Base-by-base conservation (phyloP, 2,113 vertebrate genomes). In the Argyrosomus japonicus region DNA sequence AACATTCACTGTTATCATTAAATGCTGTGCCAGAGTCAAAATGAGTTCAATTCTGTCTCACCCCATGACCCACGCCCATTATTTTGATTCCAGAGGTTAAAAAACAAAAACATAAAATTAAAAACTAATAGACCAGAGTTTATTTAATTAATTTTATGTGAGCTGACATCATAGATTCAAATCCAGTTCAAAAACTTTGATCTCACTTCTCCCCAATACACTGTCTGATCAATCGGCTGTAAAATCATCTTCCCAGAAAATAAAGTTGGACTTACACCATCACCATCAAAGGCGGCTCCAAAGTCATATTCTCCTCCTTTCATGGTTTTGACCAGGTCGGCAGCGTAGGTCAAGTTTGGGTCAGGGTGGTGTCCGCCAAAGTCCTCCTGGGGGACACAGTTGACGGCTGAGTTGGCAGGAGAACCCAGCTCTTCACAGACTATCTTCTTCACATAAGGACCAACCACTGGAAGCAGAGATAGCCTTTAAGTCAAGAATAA, bases 281-380 rank as follows among this genome's bases (percentile, higher is more conserved):
- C 98, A 75, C 98, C 98, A 88, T 99, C 98, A 86, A 99, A 99
- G 73, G 98, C 98, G 21, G 98, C 98, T 88, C 98, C 98, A 11
- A 99, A 97, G 84, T 99, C 98, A 0, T 99, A 99, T 54, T 99
- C 97, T 78, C 98, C 98, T 0, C 95, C 96, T 92, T 99, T 98
- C 98, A 99, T 99, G 64, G 97, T 93, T 77, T 97, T 97, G 78
- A 99, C 98, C 80, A 99, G 93, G 88, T 99, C 98, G 3, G 98
- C 96, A 45, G 98, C 98, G 0, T 99, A 99, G 69, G 98, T 99
- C 84, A 99, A 91, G 90, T 99, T 99, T 79, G 98, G 98, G 94
- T 99, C 98, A 1, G 98, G 98, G 88, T 99, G 98, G 90, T 99
- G 98, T 32, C 98, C 98, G 3, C 98, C 98, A 2, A 99, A 99